Evolutionary conservation across 2,888 invertebrate genomes (phyloP).

Genomic region (Oxystoma pomonae): DNA sequence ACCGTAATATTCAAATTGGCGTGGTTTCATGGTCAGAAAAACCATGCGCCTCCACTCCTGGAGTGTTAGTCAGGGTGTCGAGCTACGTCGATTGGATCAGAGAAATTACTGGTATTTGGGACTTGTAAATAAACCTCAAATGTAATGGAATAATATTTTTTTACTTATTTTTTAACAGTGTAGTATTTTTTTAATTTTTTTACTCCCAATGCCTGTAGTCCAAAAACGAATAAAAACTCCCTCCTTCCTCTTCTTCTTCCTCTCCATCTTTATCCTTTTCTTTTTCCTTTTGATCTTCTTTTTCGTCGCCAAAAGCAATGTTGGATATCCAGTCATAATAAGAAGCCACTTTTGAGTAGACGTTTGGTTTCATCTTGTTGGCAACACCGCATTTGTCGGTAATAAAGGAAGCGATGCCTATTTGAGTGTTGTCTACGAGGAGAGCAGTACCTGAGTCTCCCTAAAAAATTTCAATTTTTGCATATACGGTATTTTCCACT

Average conservation of each 20-base stretch:
- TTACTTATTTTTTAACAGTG: too few relatives aligned
- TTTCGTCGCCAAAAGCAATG: neutral
- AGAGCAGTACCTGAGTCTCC: slow-evolving; percentile 32
- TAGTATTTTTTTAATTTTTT: too few relatives aligned
- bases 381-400: slow-evolving; percentile 30
- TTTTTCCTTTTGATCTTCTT: neutral
- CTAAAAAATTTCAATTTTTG: too few relatives aligned
- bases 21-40: slow-evolving; percentile 36
- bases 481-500: too few relatives aligned
- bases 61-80: slow-evolving; percentile 25
- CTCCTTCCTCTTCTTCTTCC: neutral
- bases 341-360: slow-evolving; percentile 20
- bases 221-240: neutral
- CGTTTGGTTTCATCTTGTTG: slow-evolving; percentile 24
- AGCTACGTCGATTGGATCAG: slow-evolving; percentile 24
- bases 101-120: slow-evolving; percentile 6
- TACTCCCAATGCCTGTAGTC: neutral
- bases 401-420: slow-evolving; percentile 32
- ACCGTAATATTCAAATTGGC: slow-evolving; percentile 24
- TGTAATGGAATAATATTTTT: too few relatives aligned
- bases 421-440: slow-evolving; percentile 27
- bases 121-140: neutral
- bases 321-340: slow-evolving; percentile 22
- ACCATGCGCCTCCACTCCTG: slow-evolving; percentile 41
- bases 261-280: neutral